These are phyloP conservation scores for Lasioglossum baleicum DNA, from an alignment of 1,140 invertebrate genomes.

Conservation along the genomic window DNA sequence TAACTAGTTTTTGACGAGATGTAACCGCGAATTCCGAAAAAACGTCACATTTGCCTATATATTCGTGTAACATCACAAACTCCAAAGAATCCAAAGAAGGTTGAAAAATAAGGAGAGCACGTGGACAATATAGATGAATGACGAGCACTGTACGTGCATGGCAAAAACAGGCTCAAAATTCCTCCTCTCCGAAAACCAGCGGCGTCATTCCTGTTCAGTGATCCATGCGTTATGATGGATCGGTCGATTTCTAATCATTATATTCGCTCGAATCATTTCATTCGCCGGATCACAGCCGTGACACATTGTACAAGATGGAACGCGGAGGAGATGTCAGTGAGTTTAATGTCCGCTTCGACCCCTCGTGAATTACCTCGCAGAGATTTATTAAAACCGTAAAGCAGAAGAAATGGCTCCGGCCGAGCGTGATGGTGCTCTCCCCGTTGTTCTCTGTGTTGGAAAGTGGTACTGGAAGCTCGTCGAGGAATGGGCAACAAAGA, in stretches of 20 bases:
- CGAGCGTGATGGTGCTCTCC: slow-evolving; percentile 39
- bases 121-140: no score
- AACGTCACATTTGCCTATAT: no score
- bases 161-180: not conserved
- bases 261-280: slow-evolving; percentile 65
- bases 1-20: no score
- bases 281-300: slow-evolving; percentile 42
- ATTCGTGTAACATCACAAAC: no score
- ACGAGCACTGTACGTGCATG: no score
- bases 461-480: slow-evolving; percentile 38
- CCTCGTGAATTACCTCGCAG: slow-evolving; percentile 76
- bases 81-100: no score
- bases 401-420: slow-evolving; percentile 74
- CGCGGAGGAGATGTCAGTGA: slow-evolving; percentile 52
- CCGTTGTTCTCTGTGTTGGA: slow-evolving; percentile 32
- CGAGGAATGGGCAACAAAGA: slow-evolving; percentile 25
- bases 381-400: slow-evolving; percentile 80
- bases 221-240: not conserved
- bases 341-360: slow-evolving; percentile 74
- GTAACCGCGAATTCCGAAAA: no score
- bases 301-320: slow-evolving; percentile 34
- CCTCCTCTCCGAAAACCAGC: not conserved
- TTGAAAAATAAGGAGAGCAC: no score
- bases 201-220: not conserved
- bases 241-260: slow-evolving; percentile 48